Conservation (phyloP, 2,888 invertebrate species). For the Lasioglossum vierecki region DNA sequence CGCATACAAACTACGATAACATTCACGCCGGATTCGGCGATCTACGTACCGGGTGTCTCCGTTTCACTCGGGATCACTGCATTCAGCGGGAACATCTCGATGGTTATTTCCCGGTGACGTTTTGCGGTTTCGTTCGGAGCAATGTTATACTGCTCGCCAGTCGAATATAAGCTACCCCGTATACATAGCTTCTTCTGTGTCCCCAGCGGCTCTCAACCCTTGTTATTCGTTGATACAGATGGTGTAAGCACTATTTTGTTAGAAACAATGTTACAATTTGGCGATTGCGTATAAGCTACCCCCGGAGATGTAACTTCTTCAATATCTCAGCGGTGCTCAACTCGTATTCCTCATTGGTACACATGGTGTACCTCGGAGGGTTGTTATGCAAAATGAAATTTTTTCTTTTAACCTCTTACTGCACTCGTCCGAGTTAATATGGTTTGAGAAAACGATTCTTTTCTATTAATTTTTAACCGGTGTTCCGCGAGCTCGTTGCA, state of each 20-base stretch:
- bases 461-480: too few relatives aligned
- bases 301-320: not conserved
- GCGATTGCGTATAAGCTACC: not conserved
- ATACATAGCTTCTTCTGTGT: not conserved
- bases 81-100: not conserved
- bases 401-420: too few relatives aligned
- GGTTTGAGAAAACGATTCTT: too few relatives aligned
- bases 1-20: not conserved
- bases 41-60: not conserved
- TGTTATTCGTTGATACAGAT: not conserved
- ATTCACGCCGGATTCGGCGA: not conserved
- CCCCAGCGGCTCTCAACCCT: not conserved
- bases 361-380: not conserved
- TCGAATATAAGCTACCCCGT: conserved; percentile 3
- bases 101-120: not conserved
- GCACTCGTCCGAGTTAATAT: too few relatives aligned
- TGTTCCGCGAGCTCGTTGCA: too few relatives aligned
- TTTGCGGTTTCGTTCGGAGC: not conserved
- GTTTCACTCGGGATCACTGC: not conserved
- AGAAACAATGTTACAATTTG: not conserved
- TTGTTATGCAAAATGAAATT: not conserved
- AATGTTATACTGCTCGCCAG: not conserved
- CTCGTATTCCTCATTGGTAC: not conserved
- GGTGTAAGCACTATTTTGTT: not conserved
- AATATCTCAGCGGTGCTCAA: not conserved